These are phyloP conservation scores for Aradophagus sp. DNA, from an alignment of 1,140 invertebrate species.

Conservation along the genomic window DNA sequence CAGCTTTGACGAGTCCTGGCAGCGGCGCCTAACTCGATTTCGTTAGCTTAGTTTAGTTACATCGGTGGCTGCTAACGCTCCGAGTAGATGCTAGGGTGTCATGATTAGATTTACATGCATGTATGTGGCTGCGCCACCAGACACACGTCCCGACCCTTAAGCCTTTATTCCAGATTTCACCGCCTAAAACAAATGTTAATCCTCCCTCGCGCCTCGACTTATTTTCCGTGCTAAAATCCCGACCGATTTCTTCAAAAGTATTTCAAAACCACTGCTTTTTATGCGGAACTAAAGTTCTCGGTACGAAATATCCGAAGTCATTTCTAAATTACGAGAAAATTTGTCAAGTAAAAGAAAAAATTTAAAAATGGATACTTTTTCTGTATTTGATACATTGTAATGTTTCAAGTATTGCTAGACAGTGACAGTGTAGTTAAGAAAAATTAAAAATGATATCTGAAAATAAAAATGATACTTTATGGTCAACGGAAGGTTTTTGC, in stretches of 20 bases:
- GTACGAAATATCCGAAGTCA: too few species aligned
- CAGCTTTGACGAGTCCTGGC: slow-evolving; percentile 65
- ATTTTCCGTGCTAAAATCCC: neutral
- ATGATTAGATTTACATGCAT: slow-evolving; percentile 71
- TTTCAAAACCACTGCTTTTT: neutral
- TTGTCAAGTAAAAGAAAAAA: too few species aligned
- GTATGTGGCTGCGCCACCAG: slow-evolving; percentile 43
- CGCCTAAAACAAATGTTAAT: slow-evolving; percentile 54
- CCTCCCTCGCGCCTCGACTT: slow-evolving; percentile 10
- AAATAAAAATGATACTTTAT: too few species aligned
- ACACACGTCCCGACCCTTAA: slow-evolving; percentile 41
- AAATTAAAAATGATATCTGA: too few species aligned
- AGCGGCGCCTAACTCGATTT: slow-evolving; percentile 68
- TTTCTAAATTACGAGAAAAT: too few species aligned
- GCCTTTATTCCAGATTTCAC: slow-evolving; percentile 54
- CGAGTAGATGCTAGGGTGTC: slow-evolving; percentile 63
- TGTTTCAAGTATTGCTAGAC: too few species aligned
- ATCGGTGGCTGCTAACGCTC: slow-evolving; percentile 69
- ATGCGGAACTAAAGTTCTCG: neutral
- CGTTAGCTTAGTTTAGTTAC: slow-evolving; percentile 73
- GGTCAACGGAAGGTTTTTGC: too few species aligned
- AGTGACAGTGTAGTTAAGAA: too few species aligned
- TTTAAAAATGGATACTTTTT: too few species aligned
- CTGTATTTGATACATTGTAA: too few species aligned
- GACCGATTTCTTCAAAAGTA: neutral